Evolutionary conservation across 2,113 vertebrate species (phyloP), one percentile per base, ranked within the genome.

Genomic region (Carettochelys insculpta): DNA sequence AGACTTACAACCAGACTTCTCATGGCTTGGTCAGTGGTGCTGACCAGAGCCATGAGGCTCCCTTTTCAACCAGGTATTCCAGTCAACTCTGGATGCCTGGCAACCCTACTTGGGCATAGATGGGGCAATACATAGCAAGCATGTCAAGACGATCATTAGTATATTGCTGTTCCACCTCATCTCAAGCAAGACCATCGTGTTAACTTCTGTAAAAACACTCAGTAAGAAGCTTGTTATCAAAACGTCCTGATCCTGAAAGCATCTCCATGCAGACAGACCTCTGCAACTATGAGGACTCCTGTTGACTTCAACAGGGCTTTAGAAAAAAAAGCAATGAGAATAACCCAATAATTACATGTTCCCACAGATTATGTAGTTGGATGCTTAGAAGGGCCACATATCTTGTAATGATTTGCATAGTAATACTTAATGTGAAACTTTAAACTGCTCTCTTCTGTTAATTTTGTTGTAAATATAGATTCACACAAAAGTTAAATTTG

Each of bases 101-200:
- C 48, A 50, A 50, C 48, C 14, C 48, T n/a, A 65, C 58, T 50
- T 56, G 89, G 13, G 50, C 17, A 27, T 17, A 54, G 47, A 84
- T 93, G 77, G 86, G 89, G 27, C 31, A 85, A 90, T 92, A 91
- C 41, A 83, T 8, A 43, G 52, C 16, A 93, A 83, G 77, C 45
- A 61, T 92, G 27, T 65, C 56, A 77, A 90, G 52, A 34, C 2
- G 2, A 38, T 34, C 5, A 34, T 31, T 34, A 58, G 56, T 34
- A 31, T 58, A 16, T 58, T 58, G 56, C 29, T 58, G 56, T 31
- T 6, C 6, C 12, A 31, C 56, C 12, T 11, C 31, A 13, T 31
- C 11, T 16, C 56, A 58, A 34, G 31, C 56, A 58, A 58, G 56
- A 34, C 29, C 12, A 31, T 34, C 5, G 29, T 31, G 29, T 29